phyloP scores from a whole-genome alignment of 2,888 invertebrate genomes.

The Himalopsyche kuldschensis region DNA sequence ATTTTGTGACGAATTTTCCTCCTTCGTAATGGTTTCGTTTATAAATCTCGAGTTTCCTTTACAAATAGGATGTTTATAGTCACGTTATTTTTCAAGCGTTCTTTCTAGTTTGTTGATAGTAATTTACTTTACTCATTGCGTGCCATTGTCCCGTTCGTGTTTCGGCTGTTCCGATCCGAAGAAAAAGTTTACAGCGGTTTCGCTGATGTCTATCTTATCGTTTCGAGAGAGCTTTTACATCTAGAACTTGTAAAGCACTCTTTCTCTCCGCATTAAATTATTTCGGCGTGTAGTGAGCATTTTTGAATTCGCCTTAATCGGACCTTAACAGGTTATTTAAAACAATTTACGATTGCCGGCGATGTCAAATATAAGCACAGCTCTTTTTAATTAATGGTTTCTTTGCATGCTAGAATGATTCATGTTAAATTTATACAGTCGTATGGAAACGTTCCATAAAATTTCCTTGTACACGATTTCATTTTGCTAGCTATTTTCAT shows the following conservation, averaged over 20 bases:
- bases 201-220: slow-evolving; percentile 22
- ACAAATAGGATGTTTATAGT: no score
- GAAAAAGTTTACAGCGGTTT: not conserved
- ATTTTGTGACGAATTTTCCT: no score
- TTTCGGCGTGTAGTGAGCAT: not conserved
- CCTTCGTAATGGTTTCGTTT: no score
- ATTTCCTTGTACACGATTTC: not conserved
- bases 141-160: not conserved
- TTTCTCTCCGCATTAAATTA: not conserved
- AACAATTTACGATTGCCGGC: slow-evolving; percentile 15
- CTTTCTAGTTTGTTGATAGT: not conserved
- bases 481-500: no score
- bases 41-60: no score
- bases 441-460: not conserved
- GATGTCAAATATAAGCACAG: slow-evolving; percentile 1
- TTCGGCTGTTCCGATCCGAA: not conserved
- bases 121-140: not conserved
- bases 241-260: slow-evolving; percentile 10
- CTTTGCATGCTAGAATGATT: not conserved
- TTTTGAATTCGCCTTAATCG: slow-evolving; percentile 7
- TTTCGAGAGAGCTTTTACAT: slow-evolving; percentile 12
- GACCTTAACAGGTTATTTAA: slow-evolving; percentile 18
- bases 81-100: not conserved
- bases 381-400: not conserved
- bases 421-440: not conserved